Evolutionary conservation across 2,797 vertebrate genomes (phyloP), one percentile per base, ranked within the genome.

Genomic region (Chloroceryle inda): DNA sequence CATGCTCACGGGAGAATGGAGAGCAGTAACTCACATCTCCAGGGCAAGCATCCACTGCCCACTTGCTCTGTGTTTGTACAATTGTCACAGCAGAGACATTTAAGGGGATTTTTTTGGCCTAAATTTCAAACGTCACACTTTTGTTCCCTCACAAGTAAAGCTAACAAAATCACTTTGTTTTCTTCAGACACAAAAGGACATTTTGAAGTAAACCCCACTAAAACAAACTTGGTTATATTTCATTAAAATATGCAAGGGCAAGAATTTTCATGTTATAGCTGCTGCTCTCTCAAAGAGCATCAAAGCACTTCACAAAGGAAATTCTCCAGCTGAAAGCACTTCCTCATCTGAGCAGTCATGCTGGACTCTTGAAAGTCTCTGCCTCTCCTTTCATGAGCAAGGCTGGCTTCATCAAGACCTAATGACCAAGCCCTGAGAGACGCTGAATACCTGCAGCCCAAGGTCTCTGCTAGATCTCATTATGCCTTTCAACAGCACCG

Each of bases 361-460:
- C 67, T 69, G 91, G 82, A 92, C 89, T 94, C 62, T 56, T 81
- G 82, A 55, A 92, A 89, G 76, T 55, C 44, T 67, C 38, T 90
- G 94, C 76, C 79, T 83, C 63, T 91, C 85, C 89, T 90, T 94
- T 92, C 91, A 96, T 92, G 89, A 82, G 74, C 88, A 94, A 95
- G 66, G 84, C 26, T 90, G 89, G 67, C 87, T 95, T 94, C 89
- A 84, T 37, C 91, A 61, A 62, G 88, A 55, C 66, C 91, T 95
- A 15, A 76, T 93, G 94, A 95, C 89, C 94, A 87, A 96, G 72
- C 89, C 89, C 85, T 77, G 63, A 26, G 77, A 95, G 89, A 95
- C 29, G 67, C 94, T 58, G 77, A 90, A 53, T 92, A 76, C 67
- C 89, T 92, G 76, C 63, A 87, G 92, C 88, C 89, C 92, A 33